These are phyloP conservation scores for Eupithecia tripunctaria DNA, from an alignment of 2,888 invertebrate genomes.

Conservation along the genomic window DNA sequence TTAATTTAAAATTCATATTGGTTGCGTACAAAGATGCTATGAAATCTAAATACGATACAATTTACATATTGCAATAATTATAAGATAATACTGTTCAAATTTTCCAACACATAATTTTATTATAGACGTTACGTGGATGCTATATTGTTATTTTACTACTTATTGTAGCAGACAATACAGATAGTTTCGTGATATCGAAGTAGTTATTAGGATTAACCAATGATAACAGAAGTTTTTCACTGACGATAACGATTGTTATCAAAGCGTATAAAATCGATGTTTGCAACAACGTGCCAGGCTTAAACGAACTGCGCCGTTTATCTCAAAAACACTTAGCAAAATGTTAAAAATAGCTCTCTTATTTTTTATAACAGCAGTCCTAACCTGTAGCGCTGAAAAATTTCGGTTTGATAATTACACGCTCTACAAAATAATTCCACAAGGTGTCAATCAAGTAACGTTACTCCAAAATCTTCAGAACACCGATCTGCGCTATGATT, in stretches of 20 bases:
- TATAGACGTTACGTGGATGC: too few relatives aligned
- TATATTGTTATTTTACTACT: too few relatives aligned
- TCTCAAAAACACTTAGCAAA: constrained; percentile 14
- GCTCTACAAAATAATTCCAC: constrained; percentile 81
- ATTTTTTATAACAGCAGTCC: constrained; percentile 31
- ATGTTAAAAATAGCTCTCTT: constrained; percentile 43
- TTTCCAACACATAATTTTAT: too few relatives aligned
- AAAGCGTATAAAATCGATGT: neutral
- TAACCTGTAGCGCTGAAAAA: constrained; percentile 49
- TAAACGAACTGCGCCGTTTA: neutral
- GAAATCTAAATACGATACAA: neutral
- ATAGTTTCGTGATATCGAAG: neutral
- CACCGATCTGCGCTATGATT: constrained; percentile 66
- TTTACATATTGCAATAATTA: neutral
- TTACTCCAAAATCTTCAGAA: constrained; percentile 72
- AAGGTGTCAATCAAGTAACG: constrained; percentile 69
- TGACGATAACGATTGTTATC: constrained; percentile 3
- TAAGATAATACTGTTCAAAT: too few relatives aligned
- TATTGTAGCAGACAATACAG: neutral
- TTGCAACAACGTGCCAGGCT: neutral
- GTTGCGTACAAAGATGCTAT: too few relatives aligned
- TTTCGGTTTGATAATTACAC: constrained; percentile 60
- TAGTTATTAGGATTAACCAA: neutral
- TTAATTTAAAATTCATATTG: too few relatives aligned
- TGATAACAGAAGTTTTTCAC: neutral